Percentiles rank a stretch among this genome's conserved stretches.
These are phyloP conservation scores for Sabellastarte sp. DNA, from an alignment of 2,888 invertebrate genomes.

Conservation along the genomic window DNA sequence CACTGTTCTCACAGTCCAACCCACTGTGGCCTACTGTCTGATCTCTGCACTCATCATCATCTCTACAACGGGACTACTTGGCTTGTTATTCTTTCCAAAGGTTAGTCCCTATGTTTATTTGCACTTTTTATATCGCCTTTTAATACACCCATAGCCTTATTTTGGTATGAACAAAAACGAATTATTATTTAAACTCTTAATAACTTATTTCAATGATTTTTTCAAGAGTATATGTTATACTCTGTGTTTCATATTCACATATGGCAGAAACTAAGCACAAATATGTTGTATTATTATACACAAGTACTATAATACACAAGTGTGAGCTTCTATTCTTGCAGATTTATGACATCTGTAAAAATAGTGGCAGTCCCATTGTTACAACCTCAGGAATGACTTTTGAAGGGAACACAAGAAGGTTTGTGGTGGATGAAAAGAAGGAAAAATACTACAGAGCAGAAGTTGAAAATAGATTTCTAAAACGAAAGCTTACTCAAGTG, in stretches of 20 bases:
- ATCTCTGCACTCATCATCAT: slow-evolving; percentile 80
- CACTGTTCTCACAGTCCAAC: slow-evolving; percentile 76
- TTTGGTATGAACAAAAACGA: too few relatives aligned
- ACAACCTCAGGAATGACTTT: slow-evolving; percentile 85
- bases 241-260: too few relatives aligned
- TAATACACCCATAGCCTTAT: too few relatives aligned
- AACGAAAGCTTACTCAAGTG: slow-evolving; percentile 69
- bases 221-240: too few relatives aligned
- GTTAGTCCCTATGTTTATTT: slow-evolving; percentile 58
- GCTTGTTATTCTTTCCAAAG: slow-evolving; percentile 84
- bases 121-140: too few relatives aligned
- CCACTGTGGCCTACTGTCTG: slow-evolving; percentile 58
- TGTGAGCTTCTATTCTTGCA: too few relatives aligned
- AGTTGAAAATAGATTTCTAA: slow-evolving; percentile 86
- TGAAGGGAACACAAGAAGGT: slow-evolving; percentile 81
- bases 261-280: too few relatives aligned
- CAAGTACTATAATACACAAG: too few relatives aligned
- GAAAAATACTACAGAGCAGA: slow-evolving; percentile 84
- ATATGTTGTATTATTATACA: too few relatives aligned
- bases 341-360: slow-evolving; percentile 59
- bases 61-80: slow-evolving; percentile 82
- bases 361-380: slow-evolving; percentile 72
- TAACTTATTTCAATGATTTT: too few relatives aligned
- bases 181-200: too few relatives aligned
- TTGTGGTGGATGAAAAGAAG: slow-evolving; percentile 77